Evolutionary conservation across 1,140 invertebrate species (phyloP), one percentile per base, ranked within the genome.

Genomic region (Microplitis mediator): DNA sequence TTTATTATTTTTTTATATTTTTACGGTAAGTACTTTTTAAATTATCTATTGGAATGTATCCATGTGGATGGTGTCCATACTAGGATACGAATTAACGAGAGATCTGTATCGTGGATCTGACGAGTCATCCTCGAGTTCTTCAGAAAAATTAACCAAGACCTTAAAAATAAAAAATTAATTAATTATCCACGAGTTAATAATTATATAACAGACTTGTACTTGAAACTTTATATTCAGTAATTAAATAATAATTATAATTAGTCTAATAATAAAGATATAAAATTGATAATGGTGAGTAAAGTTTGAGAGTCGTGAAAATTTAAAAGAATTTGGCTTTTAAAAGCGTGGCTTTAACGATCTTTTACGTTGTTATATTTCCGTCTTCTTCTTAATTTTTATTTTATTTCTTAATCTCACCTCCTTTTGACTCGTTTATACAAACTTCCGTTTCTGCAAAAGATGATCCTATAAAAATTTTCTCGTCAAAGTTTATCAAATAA

Each of bases 111-210:
- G 34, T 39, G 11, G 74, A 52, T 75, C 78, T 2, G 71, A 71
- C 13, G 69, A 58, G 11, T 81, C 81, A 52, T 81, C 77, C 56
- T 86, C 82, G 32, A 77, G 32, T 65, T 84, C 82, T 34, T 82
- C 82, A n/a, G 84, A 85, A 75, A 86, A 86, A 68, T 81, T 85
- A 3, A 85, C 84, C 56, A 86, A 71, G 23, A 86, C 84, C 84
- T 85, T 76, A 11, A 74, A 58, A 31, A 73, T 67, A 35, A 65
- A 74, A 61, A 70, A 54, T 32, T 14, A 45, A 9, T 72, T 50
- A 23, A 3, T 60, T 65, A 36, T 54, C n/a, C 8, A 58, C 31
- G 5, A 32, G 65, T 3, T 2, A 58, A 23, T n/a, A 23, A 58
- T 58, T 16, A n/a, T 58, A 58, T 14, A 58, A 58, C n/a, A 58